Base-by-base conservation (phyloP, 2,113 vertebrate genomes). In the Gnathochromis pfefferi region DNA sequence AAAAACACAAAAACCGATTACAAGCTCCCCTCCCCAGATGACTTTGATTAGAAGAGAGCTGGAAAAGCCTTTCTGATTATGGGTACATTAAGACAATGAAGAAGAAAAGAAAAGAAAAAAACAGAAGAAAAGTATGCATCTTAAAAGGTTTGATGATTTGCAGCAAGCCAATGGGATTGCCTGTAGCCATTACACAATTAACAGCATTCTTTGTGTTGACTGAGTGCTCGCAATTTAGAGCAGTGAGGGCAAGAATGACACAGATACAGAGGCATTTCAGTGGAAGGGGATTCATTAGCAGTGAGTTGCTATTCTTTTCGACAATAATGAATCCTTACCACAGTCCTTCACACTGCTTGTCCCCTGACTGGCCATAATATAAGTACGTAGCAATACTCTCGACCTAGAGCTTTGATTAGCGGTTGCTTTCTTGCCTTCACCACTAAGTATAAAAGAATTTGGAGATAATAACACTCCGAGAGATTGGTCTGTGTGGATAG, bases 161-260 rank as follows among this genome's bases (percentile, higher is more conserved):
- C 85, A 94, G 28, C 80, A 85, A 94, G 91, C 94, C 87, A 90
- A 88, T 87, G 90, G 88, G 88, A 93, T 86, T 85, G 85, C 93
- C 87, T 91, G 85, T 68, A 90, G 89, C 82, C 84, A 87, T 93
- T 92, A 93, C 53, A 90, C 88, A 95, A 95, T 93, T 92, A 96
- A 93, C 81, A 87, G 83, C 86, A 86, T 88, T 90, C 87, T 92
- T 89, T 92, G 65, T 95, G 81, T 93, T 93, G 85, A 85, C 87
- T 88, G 90, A 93, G 95, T 93, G 91, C 93, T 93, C 88, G 92
- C 86, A 92, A 85, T 95, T 91, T 93, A 83, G 82, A 89, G 26
- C 55, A 87, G 82, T 70, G 51, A 84, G 90, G 88, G 86, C 70
- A 65, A 82, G 85, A 87, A 85, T 90, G 86, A 92, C 81, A 63